phyloP scores from a whole-genome alignment of 2,888 invertebrate genomes.

The Myopa testacea region DNA sequence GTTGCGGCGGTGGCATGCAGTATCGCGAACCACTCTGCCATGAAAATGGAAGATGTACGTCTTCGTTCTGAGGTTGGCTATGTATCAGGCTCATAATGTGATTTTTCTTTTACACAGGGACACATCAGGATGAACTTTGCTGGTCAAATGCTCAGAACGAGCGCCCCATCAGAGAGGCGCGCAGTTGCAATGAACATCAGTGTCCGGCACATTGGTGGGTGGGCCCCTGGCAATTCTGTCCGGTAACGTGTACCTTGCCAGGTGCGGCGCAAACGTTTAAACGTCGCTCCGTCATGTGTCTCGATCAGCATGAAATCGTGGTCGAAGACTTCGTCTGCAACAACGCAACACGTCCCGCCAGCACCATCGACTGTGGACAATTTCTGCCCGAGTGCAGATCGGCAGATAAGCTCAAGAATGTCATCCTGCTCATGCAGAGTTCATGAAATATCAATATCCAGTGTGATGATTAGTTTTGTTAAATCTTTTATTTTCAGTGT shows the following conservation, averaged over 20 bases:
- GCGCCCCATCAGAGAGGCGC: constrained; percentile 73
- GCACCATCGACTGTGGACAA: constrained; percentile 75
- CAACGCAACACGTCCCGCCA: constrained; percentile 74
- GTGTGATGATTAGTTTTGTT: not conserved
- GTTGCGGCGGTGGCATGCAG: constrained; percentile 83
- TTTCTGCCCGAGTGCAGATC: constrained; percentile 61
- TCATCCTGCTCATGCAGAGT: constrained; percentile 39
- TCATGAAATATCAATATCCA: constrained; percentile 20
- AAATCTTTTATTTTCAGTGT: not conserved
- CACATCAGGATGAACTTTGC: constrained; percentile 74
- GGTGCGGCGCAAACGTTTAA: constrained; percentile 72
- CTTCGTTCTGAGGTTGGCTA: not conserved
- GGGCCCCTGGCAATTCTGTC: constrained; percentile 88
- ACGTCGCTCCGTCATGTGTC: constrained; percentile 78
- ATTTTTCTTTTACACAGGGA: constrained; percentile 65
- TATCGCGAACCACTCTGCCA: constrained; percentile 70
- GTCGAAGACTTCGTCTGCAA: constrained; percentile 81
- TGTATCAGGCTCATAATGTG: not conserved
- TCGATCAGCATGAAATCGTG: constrained; percentile 81
- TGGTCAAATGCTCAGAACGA: constrained; percentile 70
- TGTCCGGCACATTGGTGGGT: constrained; percentile 88
- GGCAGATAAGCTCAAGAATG: constrained; percentile 33
- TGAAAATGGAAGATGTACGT: constrained; percentile 69
- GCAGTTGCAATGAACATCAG: constrained; percentile 75
- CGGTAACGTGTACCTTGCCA: constrained; percentile 73